These are phyloP conservation scores for Biston betularia DNA, from an alignment of 2,888 invertebrate genomes.

Conservation along the genomic window DNA sequence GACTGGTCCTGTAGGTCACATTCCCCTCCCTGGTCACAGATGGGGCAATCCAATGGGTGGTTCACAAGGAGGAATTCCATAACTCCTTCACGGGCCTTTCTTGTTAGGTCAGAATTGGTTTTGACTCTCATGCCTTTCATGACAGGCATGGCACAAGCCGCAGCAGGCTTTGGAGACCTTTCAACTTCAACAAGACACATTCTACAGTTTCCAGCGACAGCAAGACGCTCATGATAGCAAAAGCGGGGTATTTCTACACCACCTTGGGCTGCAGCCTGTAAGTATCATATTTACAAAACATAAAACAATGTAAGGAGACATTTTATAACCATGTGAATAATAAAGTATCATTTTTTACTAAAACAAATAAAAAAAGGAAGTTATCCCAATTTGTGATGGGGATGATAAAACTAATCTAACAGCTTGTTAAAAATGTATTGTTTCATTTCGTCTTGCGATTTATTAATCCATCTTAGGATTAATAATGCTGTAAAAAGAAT, in stretches of 20 bases:
- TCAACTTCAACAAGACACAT: conserved; percentile 99
- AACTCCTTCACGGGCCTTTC: conserved; percentile 91
- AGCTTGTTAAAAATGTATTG: too few species aligned
- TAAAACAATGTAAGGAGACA: too few species aligned
- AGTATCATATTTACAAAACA: background rate
- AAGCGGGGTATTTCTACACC: conserved; percentile 99
- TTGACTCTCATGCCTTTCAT: conserved; percentile 99
- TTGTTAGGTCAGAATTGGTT: conserved; percentile 97
- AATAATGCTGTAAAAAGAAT: too few species aligned
- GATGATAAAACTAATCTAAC: too few species aligned
- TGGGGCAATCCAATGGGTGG: conserved; percentile 99
- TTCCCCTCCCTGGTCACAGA: conserved; percentile 99
- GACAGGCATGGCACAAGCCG: conserved; percentile 99
- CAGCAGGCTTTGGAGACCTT: conserved; percentile 98
- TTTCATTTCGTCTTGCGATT: too few species aligned
- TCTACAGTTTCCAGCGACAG: conserved; percentile 99
- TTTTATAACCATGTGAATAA: too few species aligned
- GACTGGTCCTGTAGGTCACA: conserved; percentile 99
- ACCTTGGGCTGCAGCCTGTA: conserved; percentile 95
- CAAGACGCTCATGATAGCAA: conserved; percentile 99
- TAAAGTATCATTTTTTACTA: too few species aligned
- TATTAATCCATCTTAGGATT: too few species aligned
- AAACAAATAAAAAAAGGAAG: too few species aligned
- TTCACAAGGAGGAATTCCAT: conserved; percentile 99
- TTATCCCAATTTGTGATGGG: too few species aligned